Conservation (phyloP, 2,888 invertebrate genomes). For the Mellilla xanthometata region DNA sequence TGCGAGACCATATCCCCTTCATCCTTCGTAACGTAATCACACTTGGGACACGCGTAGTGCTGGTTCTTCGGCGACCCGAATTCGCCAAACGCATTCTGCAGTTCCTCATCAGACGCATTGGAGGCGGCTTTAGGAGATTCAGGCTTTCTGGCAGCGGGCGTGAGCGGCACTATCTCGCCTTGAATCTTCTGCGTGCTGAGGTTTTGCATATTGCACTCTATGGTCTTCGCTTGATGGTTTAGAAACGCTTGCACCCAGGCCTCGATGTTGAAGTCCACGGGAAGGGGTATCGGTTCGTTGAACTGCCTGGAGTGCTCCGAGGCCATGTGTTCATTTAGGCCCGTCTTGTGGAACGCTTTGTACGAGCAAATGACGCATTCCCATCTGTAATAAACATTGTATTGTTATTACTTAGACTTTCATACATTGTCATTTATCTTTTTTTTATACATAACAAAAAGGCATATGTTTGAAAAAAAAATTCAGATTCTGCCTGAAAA, state of each 20-base stretch:
- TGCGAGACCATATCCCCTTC: constrained; percentile 57
- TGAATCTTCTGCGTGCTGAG: constrained; percentile 48
- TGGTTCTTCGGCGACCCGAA: constrained; percentile 48
- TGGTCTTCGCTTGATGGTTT: constrained; percentile 53
- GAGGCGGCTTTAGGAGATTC: constrained; percentile 13
- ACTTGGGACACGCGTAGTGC: constrained; percentile 63
- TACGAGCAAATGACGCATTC: constrained; percentile 83
- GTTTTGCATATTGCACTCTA: constrained; percentile 48
- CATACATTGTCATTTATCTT: too few species aligned
- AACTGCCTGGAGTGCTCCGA: constrained; percentile 65
- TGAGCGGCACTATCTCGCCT: constrained; percentile 22
- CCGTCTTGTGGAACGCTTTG: constrained; percentile 79
- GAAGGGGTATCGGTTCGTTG: constrained; percentile 58
- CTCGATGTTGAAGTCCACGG: constrained; percentile 70
- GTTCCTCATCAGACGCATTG: constrained; percentile 29
- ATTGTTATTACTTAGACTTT: neutral
- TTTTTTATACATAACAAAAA: too few species aligned
- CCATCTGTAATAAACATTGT: constrained; percentile 65
- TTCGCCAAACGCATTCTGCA: constrained; percentile 56
- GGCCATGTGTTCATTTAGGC: constrained; percentile 78
- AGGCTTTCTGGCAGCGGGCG: constrained; percentile 12
- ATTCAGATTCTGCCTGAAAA: too few species aligned
- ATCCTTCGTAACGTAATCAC: constrained; percentile 42
- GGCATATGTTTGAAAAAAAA: too few species aligned
- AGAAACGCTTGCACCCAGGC: constrained; percentile 72